Conservation (phyloP, 2,113 vertebrate genomes). For the Otolemur garnettii region DNA sequence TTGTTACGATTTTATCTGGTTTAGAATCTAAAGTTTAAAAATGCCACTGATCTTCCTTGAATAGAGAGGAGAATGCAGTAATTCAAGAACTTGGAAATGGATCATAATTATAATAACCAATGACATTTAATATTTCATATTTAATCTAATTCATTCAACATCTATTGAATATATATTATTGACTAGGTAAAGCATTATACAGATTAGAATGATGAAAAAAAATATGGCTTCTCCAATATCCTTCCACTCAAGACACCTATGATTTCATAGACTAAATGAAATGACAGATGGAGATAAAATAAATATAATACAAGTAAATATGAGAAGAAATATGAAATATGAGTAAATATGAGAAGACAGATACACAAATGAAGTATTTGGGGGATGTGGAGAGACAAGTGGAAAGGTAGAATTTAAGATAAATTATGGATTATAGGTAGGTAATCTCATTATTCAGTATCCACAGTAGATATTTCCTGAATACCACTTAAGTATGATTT, state of each 20-base stretch:
- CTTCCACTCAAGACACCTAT: not conserved
- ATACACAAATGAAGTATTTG: not conserved
- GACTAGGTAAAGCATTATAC: not conserved
- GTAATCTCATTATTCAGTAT: not conserved
- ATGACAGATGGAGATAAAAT: not conserved
- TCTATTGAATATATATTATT: not conserved
- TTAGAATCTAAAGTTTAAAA: slow-evolving; percentile 53
- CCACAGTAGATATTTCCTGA: not conserved
- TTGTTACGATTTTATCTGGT: slow-evolving; percentile 8
- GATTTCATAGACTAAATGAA: not conserved
- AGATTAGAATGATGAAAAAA: not conserved
- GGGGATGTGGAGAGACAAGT: not conserved
- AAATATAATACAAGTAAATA: slow-evolving; percentile 10
- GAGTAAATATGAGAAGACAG: not conserved
- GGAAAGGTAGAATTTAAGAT: not conserved
- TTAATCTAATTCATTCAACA: not conserved
- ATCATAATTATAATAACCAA: slow-evolving; percentile 2
- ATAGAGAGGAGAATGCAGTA: not conserved
- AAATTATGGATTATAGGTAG: not conserved
- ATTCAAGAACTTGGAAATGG: slow-evolving; percentile 42
- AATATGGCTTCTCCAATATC: not conserved
- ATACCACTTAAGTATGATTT: not conserved
- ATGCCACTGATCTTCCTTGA: not conserved
- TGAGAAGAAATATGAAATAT: not conserved
- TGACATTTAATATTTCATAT: slow-evolving; percentile 33